A percentile compares a stretch with the other conserved stretches of the same genome.
Conservation (phyloP, 2,888 invertebrate genomes). For the Lepeophtheirus nordmannii region DNA sequence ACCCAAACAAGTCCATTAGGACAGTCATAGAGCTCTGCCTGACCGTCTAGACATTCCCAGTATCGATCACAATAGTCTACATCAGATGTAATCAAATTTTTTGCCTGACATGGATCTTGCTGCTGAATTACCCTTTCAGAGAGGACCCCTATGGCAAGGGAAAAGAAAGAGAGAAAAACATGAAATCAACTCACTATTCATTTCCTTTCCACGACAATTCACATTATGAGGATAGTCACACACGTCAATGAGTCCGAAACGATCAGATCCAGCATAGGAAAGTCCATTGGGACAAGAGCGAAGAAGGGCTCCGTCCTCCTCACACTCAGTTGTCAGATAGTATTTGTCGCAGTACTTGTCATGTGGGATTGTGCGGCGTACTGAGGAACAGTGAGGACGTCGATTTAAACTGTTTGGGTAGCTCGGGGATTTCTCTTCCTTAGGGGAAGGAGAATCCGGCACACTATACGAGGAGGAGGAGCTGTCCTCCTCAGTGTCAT, state of each 20-base stretch:
- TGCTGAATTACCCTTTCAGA: slow-evolving; percentile 27
- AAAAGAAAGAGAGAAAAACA: background rate
- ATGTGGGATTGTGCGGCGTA: slow-evolving; percentile 30
- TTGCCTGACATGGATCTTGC: slow-evolving; percentile 61
- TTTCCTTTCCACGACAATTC: slow-evolving; percentile 31
- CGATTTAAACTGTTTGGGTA: background rate
- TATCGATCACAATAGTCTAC: slow-evolving; percentile 64
- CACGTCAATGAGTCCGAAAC: slow-evolving; percentile 30
- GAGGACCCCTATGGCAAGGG: background rate
- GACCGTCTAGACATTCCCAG: slow-evolving; percentile 72
- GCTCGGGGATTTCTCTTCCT: background rate
- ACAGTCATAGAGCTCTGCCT: slow-evolving; percentile 68
- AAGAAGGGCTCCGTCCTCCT: slow-evolving; percentile 29
- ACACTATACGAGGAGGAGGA: too few relatives aligned
- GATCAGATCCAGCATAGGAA: slow-evolving; percentile 31
- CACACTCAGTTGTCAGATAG: slow-evolving; percentile 30
- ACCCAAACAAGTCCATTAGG: slow-evolving; percentile 79
- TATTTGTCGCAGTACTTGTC: slow-evolving; percentile 33
- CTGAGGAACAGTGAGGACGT: slow-evolving; percentile 28
- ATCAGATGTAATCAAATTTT: slow-evolving; percentile 57
- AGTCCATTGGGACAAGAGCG: slow-evolving; percentile 33
- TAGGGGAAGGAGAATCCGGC: background rate
- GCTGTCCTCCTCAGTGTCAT: too few relatives aligned
- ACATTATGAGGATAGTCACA: slow-evolving; percentile 34
- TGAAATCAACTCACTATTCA: slow-evolving; percentile 26